Conservation (phyloP, 2,113 vertebrate species). For the Catharus minimus region DNA sequence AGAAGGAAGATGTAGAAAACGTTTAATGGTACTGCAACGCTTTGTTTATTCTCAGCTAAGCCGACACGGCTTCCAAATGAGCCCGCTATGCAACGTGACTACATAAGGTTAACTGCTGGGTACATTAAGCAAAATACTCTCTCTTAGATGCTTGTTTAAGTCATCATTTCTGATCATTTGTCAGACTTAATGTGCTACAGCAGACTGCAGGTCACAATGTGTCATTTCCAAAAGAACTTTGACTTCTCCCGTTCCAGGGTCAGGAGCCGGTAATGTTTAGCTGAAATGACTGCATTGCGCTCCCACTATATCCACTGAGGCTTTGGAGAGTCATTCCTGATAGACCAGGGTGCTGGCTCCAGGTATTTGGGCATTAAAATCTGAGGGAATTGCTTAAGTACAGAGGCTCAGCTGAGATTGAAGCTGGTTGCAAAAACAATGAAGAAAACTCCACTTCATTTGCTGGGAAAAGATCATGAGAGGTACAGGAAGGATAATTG, state of each 20-base stretch:
- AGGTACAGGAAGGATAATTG: not conserved
- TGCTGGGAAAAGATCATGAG: not conserved
- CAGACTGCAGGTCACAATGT: slow-evolving; percentile 58
- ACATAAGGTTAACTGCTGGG: slow-evolving; percentile 67
- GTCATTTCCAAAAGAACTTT: slow-evolving; percentile 66
- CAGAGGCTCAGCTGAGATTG: not conserved
- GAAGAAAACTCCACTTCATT: not conserved
- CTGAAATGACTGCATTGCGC: not conserved
- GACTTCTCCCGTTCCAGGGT: slow-evolving; percentile 58
- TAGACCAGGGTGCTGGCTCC: not conserved
- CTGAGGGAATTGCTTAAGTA: not conserved
- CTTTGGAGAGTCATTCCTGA: not conserved
- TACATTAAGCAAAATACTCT: slow-evolving; percentile 64
- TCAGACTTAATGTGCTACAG: slow-evolving; percentile 72
- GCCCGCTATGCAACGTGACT: slow-evolving; percentile 44
- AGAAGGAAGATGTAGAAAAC: slow-evolving; percentile 55
- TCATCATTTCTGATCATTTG: slow-evolving; percentile 72
- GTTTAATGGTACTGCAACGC: slow-evolving; percentile 12
- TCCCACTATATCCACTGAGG: slow-evolving; percentile 1
- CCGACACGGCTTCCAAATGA: slow-evolving; percentile 58
- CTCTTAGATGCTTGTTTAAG: slow-evolving; percentile 70
- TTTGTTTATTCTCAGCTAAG: slow-evolving; percentile 60
- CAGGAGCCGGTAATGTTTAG: slow-evolving; percentile 58
- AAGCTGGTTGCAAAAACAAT: not conserved
- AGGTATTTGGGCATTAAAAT: not conserved